phyloP scores from a whole-genome alignment of 2,113 vertebrate species.

The Microtus oregoni region DNA sequence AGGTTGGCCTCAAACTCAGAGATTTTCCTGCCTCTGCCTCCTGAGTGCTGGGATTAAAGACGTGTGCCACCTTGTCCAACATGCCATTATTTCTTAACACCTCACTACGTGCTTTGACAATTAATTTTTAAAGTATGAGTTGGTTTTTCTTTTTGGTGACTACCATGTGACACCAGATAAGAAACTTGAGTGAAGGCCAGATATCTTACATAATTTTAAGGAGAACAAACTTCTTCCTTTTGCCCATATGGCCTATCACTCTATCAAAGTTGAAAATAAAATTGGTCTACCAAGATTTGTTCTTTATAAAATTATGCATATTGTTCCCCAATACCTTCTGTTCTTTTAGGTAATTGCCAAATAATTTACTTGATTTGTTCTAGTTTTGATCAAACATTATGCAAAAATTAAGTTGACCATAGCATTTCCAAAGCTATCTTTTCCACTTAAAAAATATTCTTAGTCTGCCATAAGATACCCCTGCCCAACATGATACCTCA shows the following conservation, averaged over 20 bases:
- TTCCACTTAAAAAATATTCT: not conserved
- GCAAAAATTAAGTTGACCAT: constrained; percentile 66
- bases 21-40: too few relatives aligned
- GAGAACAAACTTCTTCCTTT: constrained; percentile 62
- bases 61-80: not conserved
- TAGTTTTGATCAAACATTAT: constrained; percentile 59
- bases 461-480: constrained; percentile 63
- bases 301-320: constrained; percentile 74
- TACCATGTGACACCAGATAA: constrained; percentile 35
- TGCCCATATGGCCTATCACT: constrained; percentile 69
- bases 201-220: constrained; percentile 63
- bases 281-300: constrained; percentile 71
- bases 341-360: constrained; percentile 80
- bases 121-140: not conserved
- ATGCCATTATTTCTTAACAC: not conserved
- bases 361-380: constrained; percentile 66
- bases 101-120: constrained; percentile 36
- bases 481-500: constrained; percentile 11
- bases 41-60: too few relatives aligned
- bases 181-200: constrained; percentile 55
- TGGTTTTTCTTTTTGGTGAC: not conserved
- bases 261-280: constrained; percentile 72
- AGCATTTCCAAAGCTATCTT: constrained; percentile 47
- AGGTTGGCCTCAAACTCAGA: too few relatives aligned
- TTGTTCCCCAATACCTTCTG: constrained; percentile 77